Conservation (phyloP, 2,113 vertebrate species). For the Greenwoodochromis staneri region DNA sequence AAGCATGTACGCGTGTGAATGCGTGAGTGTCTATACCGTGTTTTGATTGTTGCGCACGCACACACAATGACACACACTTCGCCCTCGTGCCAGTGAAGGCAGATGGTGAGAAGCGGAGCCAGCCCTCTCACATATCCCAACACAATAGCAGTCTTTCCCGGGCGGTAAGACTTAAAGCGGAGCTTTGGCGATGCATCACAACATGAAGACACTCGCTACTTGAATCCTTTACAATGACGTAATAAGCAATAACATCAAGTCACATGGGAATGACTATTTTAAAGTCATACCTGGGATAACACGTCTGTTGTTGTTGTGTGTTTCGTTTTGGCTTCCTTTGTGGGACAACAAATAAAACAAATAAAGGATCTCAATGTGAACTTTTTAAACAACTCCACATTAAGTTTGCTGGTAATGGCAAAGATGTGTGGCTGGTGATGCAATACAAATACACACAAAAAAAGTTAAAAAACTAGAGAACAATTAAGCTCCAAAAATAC, state of each 20-base stretch:
- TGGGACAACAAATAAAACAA: background rate
- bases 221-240: background rate
- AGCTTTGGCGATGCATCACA: conserved; percentile 28
- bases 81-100: conserved; percentile 62
- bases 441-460: background rate
- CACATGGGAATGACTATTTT: background rate
- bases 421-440: background rate
- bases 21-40: background rate
- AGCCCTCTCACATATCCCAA: conserved; percentile 55
- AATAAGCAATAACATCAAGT: background rate
- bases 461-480: background rate
- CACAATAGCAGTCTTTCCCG: conserved; percentile 57
- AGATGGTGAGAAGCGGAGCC: conserved; percentile 72
- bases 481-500: background rate
- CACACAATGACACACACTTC: conserved; percentile 31
- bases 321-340: background rate
- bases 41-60: background rate
- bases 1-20: background rate
- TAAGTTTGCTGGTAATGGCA: background rate
- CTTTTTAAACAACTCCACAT: background rate
- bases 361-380: background rate
- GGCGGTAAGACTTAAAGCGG: conserved; percentile 28
- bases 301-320: background rate
- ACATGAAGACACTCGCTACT: conserved; percentile 10
- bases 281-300: background rate